Evolutionary conservation across 2,113 vertebrate genomes (phyloP).

Genomic region (Lophochroa leadbeateri): DNA sequence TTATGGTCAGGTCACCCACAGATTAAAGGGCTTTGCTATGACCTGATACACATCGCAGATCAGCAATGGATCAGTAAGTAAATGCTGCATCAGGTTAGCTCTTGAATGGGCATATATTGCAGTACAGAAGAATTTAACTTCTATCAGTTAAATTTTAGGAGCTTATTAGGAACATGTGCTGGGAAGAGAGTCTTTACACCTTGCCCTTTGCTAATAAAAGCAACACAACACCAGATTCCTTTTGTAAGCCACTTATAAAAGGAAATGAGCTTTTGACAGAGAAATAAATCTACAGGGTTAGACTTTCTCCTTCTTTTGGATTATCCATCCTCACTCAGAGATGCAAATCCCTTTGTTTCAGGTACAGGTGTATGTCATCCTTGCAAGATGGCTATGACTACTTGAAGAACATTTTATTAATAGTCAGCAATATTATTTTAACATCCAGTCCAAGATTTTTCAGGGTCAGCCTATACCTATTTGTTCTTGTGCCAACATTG

Average conservation of each 20-base stretch:
- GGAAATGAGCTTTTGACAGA: background rate
- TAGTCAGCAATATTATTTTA: background rate
- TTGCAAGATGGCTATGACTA: background rate
- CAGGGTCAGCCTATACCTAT: background rate
- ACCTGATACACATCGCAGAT: background rate
- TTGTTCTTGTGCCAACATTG: constrained; percentile 46
- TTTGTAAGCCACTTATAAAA: background rate
- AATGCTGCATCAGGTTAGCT: background rate
- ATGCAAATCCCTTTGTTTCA: background rate
- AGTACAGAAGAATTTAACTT: background rate
- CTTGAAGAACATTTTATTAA: background rate
- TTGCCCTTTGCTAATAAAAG: background rate
- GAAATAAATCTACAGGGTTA: background rate
- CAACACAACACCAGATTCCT: background rate
- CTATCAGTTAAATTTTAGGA: background rate
- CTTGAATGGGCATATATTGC: background rate
- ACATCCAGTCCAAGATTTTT: background rate
- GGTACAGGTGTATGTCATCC: background rate
- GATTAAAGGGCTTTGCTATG: background rate
- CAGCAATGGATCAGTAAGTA: background rate
- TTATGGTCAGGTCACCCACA: background rate
- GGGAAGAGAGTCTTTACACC: background rate
- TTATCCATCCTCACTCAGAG: background rate
- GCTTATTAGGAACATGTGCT: background rate
- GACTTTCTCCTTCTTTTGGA: background rate